Conservation (phyloP, 1,140 invertebrate genomes). For the Drosophila ananassae region DNA sequence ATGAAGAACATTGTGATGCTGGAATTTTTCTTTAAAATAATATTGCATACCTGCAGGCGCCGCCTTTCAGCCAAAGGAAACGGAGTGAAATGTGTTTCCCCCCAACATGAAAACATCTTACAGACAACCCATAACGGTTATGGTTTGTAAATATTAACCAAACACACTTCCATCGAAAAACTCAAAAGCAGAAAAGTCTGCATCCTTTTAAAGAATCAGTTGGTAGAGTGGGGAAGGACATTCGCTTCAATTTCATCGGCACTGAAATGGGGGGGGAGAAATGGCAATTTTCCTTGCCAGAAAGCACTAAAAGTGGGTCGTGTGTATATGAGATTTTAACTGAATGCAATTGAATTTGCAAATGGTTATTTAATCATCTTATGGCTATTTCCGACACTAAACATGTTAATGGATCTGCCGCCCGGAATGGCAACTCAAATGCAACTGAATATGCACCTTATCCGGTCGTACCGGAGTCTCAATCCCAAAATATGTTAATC, state of each 20-base stretch:
- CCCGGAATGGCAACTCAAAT: background rate
- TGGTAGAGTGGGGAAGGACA: background rate
- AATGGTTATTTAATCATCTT: constrained; percentile 24
- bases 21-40: constrained; percentile 74
- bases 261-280: constrained; percentile 1
- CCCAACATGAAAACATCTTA: constrained; percentile 14
- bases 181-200: background rate
- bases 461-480: background rate
- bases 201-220: no score
- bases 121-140: constrained; percentile 12
- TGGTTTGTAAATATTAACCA: constrained; percentile 24
- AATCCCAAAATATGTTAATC: constrained; percentile 24
- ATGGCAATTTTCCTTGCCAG: background rate
- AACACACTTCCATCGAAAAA: background rate
- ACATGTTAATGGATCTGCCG: constrained; percentile 6
- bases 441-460: constrained; percentile 17
- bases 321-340: background rate
- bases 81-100: constrained; percentile 4
- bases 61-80: constrained; percentile 20
- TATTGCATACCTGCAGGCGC: constrained; percentile 72
- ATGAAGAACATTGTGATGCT: constrained; percentile 24
- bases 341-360: constrained; percentile 10
- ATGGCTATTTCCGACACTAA: constrained; percentile 4
- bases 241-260: background rate
- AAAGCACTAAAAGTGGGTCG: constrained; percentile 17